Base-by-base conservation (phyloP, 37 sponge, comb jelly and placozoan species). In the Diacarnus erythraeanus region DNA sequence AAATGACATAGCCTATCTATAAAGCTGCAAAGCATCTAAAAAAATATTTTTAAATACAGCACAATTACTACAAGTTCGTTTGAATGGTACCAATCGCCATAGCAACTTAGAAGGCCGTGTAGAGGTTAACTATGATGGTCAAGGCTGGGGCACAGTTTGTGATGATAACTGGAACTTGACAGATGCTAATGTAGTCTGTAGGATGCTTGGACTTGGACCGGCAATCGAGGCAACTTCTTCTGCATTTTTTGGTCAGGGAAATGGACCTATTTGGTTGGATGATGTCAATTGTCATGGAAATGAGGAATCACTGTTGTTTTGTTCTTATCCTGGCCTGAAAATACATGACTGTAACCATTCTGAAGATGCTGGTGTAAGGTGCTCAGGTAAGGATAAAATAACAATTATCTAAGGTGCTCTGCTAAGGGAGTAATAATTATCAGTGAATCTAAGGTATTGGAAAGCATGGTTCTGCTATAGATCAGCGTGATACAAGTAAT, bases 161-260 rank as follows among this genome's bases (percentile, higher is more conserved):
- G 82, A 80, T 30, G 78, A 88, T 29, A 2, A 1, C 33, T 87
- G 92, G 92, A 47, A 38, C 43, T 25, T 86, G 0, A 6, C 15
- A 0, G 84, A 82, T 87, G 79, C 84, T 23, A 66, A 86, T 34
- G 88, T 87, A 30, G 92, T 41, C 22, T 83, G 89, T 74, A 37
- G 76, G 36, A 79, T 84, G 84, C 61, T 89, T 0, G 71, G 79
- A 10, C 79, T 68, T 71, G 66, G 56, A 3, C 72, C 68, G 6
- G 86, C 86, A 1, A 17, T 3, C 2, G 31, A n/a, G 21, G 54
- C 57, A 41, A 34, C 43, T 4, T 15, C 40, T 21, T 70, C 78
- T 0, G 25, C 20, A 39, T 25, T 57, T 15, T 81, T 70, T 54
- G 84, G 84, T 40, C 58, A 59, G 33, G 82, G 88, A 12, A 39